These are phyloP conservation scores for Karalla daura DNA, from an alignment of 2,797 vertebrate species.

Conservation along the genomic window DNA sequence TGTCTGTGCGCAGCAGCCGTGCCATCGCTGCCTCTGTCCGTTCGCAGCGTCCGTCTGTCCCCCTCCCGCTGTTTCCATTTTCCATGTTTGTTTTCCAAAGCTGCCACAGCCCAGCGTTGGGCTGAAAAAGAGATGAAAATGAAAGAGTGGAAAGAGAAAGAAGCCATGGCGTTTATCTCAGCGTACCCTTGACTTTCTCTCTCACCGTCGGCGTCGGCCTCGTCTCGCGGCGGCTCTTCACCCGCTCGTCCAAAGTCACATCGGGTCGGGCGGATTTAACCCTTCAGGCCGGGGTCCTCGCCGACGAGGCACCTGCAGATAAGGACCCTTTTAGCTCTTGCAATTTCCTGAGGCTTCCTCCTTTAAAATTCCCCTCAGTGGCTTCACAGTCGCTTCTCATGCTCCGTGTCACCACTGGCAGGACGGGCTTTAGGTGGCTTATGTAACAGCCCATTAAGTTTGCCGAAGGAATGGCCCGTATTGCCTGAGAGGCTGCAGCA, in stretches of 20 bases:
- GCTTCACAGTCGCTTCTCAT: slow-evolving; percentile 52
- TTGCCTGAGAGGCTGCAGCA: slow-evolving; percentile 66
- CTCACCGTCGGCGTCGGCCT: not conserved
- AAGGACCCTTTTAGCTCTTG: slow-evolving; percentile 62
- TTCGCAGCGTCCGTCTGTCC: too few relatives aligned
- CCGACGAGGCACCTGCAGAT: slow-evolving; percentile 38
- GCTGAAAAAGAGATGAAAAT: slow-evolving; percentile 8
- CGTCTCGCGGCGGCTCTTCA: slow-evolving; percentile 23
- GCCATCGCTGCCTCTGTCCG: too few relatives aligned
- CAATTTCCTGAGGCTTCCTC: slow-evolving; percentile 62
- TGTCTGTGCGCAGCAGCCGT: too few relatives aligned
- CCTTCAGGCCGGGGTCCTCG: slow-evolving; percentile 1
- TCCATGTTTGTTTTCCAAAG: too few relatives aligned
- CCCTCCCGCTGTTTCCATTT: too few relatives aligned
- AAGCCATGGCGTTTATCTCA: slow-evolving; percentile 3
- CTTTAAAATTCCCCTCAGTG: slow-evolving; percentile 49
- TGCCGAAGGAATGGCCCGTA: slow-evolving; percentile 59
- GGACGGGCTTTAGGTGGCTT: slow-evolving; percentile 69
- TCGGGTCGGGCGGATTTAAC: slow-evolving; percentile 38
- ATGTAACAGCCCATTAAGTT: slow-evolving; percentile 78
- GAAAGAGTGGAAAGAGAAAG: not conserved
- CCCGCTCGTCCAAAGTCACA: slow-evolving; percentile 22
- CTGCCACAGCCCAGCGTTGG: too few relatives aligned
- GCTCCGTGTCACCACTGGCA: slow-evolving; percentile 63
- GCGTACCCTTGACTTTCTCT: slow-evolving; percentile 1